These are phyloP conservation scores for Microplitis manilae DNA, from an alignment of 2,888 invertebrate species.

Conservation along the genomic window DNA sequence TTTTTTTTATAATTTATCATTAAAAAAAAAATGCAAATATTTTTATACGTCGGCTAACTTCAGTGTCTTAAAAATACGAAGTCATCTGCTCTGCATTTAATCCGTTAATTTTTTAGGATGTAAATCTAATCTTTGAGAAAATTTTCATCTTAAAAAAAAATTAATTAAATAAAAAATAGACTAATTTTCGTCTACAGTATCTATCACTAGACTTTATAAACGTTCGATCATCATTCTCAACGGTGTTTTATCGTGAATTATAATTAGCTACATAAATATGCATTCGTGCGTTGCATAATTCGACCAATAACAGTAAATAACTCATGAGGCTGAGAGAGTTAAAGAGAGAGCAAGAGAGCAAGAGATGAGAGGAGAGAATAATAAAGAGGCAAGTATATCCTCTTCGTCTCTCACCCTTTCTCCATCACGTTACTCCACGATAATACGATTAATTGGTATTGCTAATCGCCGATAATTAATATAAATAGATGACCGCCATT, in stretches of 20 bases:
- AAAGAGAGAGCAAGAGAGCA: not conserved
- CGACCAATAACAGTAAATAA: constrained; percentile 71
- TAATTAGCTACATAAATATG: constrained; percentile 71
- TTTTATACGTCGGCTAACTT: no score
- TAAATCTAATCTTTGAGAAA: no score
- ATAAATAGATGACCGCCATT: constrained; percentile 70
- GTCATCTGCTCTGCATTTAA: no score
- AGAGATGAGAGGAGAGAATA: not conserved
- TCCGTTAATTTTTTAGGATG: no score
- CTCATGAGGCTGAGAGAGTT: constrained; percentile 56
- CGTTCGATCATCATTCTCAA: constrained; percentile 61
- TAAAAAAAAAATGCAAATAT: no score
- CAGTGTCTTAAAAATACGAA: no score
- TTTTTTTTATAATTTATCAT: no score
- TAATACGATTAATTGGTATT: constrained; percentile 71
- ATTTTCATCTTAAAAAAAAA: no score
- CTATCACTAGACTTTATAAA: constrained; percentile 46
- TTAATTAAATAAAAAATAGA: not conserved
- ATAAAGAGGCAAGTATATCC: constrained; percentile 17
- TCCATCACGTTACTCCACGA: constrained; percentile 50
- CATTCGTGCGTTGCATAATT: constrained; percentile 70
- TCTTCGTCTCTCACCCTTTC: constrained; percentile 22
- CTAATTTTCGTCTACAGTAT: not conserved
- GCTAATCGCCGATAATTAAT: constrained; percentile 69
- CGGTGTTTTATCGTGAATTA: constrained; percentile 69